Conservation (phyloP, 1,140 invertebrate species). For the Coenobita brevimanus region DNA sequence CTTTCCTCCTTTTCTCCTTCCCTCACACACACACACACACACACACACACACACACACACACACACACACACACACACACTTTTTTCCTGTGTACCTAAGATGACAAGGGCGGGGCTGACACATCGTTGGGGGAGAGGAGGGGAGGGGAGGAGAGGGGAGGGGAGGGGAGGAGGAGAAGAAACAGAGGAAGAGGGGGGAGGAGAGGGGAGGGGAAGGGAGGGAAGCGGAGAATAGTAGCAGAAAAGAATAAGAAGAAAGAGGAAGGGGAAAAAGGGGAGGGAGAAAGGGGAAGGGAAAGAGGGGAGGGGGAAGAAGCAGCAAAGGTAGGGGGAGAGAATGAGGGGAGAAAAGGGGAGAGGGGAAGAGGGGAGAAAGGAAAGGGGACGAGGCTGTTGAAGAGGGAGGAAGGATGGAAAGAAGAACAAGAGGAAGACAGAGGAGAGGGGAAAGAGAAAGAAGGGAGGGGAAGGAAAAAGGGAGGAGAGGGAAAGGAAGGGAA, state of each 20-base stretch:
- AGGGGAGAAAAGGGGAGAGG: not conserved
- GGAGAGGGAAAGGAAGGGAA: not conserved
- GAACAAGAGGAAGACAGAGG: not conserved
- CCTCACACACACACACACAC: not conserved
- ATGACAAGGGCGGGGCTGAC: too few relatives aligned
- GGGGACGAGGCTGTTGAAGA: too few relatives aligned
- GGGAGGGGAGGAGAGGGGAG: not conserved
- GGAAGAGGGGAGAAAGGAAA: not conserved
- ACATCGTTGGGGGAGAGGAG: not conserved
- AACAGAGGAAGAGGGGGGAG: not conserved
- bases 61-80: too few relatives aligned
- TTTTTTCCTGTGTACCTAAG: too few relatives aligned
- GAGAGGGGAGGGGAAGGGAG: not conserved
- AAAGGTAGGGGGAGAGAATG: not conserved
- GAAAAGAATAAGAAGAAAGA: not conserved
- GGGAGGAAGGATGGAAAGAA: not conserved
- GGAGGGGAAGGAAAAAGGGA: not conserved
- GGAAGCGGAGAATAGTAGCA: not conserved
- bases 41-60: too few relatives aligned
- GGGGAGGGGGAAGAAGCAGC: not conserved
- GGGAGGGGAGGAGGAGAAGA: not conserved
- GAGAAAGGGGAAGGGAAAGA: not conserved
- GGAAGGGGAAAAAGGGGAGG: not conserved
- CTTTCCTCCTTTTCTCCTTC: not conserved
- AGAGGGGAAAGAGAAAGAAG: not conserved